These are phyloP conservation scores for Neoitamus cyanurus DNA, from an alignment of 2,888 invertebrate species.

Conservation along the genomic window DNA sequence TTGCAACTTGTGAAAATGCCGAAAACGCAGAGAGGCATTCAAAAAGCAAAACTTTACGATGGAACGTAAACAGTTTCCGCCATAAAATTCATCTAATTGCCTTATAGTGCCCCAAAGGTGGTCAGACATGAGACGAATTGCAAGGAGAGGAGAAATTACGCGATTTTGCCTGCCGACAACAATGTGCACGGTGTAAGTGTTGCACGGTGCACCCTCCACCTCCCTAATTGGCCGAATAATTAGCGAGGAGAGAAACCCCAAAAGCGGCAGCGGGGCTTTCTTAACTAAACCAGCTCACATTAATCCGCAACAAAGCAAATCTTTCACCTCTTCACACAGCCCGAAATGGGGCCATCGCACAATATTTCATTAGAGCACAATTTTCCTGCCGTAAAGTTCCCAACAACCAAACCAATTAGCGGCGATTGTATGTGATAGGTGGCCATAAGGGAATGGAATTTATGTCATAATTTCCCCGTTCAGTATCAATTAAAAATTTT, in stretches of 20 bases:
- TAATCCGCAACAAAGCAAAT: constrained; percentile 37
- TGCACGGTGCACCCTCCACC: background rate
- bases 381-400: constrained; percentile 12
- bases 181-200: background rate
- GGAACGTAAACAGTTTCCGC: background rate
- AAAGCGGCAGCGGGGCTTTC: background rate
- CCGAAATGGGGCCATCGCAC: constrained; percentile 27
- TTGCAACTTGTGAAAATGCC: background rate
- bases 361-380: constrained; percentile 30
- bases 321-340: constrained; percentile 29
- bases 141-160: background rate
- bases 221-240: constrained; percentile 6
- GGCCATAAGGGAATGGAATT: constrained; percentile 10
- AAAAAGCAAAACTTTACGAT: background rate
- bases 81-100: background rate
- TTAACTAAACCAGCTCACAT: constrained; percentile 23
- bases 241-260: background rate
- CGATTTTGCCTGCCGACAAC: background rate
- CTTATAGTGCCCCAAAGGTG: background rate
- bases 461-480: constrained; percentile 33
- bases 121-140: background rate
- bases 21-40: background rate
- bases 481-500: constrained; percentile 32
- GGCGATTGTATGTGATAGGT: constrained; percentile 19
- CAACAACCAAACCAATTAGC: constrained; percentile 27